phyloP scores from a whole-genome alignment of 2,113 vertebrate species.

The Hippocampus zosterae region DNA sequence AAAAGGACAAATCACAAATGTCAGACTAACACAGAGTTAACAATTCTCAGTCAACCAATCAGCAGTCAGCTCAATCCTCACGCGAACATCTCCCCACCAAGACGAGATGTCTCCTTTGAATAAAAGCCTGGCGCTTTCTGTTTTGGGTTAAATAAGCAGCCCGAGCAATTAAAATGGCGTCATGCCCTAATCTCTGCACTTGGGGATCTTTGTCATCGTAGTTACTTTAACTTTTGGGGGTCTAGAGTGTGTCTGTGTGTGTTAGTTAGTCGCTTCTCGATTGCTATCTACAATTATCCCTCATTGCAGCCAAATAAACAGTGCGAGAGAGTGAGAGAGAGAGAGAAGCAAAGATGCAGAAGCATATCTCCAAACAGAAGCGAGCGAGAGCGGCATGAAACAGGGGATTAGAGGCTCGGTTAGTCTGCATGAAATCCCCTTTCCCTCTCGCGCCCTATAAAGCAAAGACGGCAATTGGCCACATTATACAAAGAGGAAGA shows the following conservation, averaged over 20 bases:
- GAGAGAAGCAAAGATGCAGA: conserved; percentile 10
- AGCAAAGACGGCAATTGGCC: conserved; percentile 63
- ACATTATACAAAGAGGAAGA: conserved; percentile 50
- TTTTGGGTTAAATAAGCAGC: not conserved
- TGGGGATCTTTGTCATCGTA: too few relatives aligned
- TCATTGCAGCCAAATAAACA: conserved; percentile 7
- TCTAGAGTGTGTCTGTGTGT: too few relatives aligned
- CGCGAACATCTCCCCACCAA: not conserved
- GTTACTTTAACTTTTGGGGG: not conserved
- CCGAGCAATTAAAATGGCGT: not conserved
- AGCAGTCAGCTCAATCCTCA: not conserved
- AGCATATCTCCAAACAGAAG: conserved; percentile 16
- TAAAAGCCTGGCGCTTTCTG: not conserved
- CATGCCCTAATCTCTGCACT: not conserved
- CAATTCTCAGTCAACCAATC: not conserved
- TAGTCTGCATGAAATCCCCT: conserved; percentile 71
- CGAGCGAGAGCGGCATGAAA: conserved; percentile 52
- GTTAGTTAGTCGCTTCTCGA: not conserved
- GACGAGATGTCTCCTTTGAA: too few relatives aligned
- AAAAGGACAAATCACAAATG: too few relatives aligned
- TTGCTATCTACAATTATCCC: not conserved
- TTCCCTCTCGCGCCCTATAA: conserved; percentile 65
- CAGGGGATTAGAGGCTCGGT: conserved; percentile 70
- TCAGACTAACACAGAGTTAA: too few relatives aligned
- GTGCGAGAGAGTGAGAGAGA: not conserved